A percentile compares a stretch with the other conserved stretches of the same genome.
phyloP scores from a whole-genome alignment of 2,113 vertebrate species.

The Dicentrarchus labrax region DNA sequence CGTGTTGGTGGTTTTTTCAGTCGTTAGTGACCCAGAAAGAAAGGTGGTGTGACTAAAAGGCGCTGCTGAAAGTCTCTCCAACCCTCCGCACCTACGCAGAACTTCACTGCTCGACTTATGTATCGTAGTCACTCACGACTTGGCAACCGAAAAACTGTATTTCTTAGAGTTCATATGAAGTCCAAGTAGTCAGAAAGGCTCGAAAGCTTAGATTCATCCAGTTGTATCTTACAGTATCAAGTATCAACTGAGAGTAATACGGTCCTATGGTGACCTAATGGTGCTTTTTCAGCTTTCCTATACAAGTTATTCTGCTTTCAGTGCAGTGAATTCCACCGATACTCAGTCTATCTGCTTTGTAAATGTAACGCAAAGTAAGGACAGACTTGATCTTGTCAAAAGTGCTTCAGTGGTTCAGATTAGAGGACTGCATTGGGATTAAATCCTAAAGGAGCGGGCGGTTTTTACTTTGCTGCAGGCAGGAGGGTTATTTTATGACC shows the following conservation, averaged over 20 bases:
- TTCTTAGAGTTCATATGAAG: background rate
- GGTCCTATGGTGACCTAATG: background rate
- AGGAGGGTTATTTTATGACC: no score
- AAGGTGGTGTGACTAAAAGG: conserved; percentile 48
- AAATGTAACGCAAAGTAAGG: background rate
- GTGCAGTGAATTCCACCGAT: background rate
- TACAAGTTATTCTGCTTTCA: background rate
- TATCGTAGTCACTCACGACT: background rate
- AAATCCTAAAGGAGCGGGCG: no score
- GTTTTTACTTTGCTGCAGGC: no score
- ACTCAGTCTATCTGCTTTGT: no score
- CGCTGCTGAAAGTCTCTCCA: conserved; percentile 5
- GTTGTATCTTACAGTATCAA: background rate
- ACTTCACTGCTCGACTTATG: background rate
- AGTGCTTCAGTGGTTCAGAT: background rate
- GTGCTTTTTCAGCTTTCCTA: no score
- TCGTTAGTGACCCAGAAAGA: conserved; percentile 60
- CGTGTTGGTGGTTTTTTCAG: conserved; percentile 34
- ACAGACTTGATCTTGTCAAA: background rate
- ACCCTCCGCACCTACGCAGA: background rate
- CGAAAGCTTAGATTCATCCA: background rate
- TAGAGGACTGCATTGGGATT: no score
- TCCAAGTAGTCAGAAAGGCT: background rate
- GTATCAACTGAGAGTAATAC: background rate
- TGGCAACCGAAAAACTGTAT: background rate